Percentiles rank a stretch among this genome's conserved stretches.
Conservation (phyloP, 2,888 invertebrate genomes). For the Aphrophora alni region DNA sequence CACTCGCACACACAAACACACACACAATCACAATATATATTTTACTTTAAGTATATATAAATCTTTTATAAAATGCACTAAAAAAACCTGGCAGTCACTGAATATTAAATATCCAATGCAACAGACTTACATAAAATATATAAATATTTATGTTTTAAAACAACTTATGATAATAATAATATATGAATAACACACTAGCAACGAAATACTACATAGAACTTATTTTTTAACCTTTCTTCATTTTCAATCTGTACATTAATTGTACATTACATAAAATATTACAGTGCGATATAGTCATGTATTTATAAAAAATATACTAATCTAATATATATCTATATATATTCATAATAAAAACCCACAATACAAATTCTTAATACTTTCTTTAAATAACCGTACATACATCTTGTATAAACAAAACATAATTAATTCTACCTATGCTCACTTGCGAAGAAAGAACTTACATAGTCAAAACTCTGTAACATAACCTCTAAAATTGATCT, state of each 20-base stretch:
- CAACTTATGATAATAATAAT: slow-evolving; percentile 24
- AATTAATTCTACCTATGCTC: not conserved
- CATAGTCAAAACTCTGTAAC: no score
- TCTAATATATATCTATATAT: slow-evolving; percentile 13
- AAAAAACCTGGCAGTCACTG: slow-evolving; percentile 41
- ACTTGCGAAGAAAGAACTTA: not conserved
- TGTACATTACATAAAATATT: slow-evolving; percentile 37
- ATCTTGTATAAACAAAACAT: not conserved
- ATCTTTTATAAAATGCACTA: slow-evolving; percentile 37
- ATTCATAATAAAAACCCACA: not conserved
- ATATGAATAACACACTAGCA: not conserved
- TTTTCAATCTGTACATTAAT: slow-evolving; percentile 24
- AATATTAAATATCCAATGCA: slow-evolving; percentile 39
- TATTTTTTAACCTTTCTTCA: not conserved
- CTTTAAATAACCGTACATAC: not conserved
- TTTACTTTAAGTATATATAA: slow-evolving; percentile 13
- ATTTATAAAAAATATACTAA: slow-evolving; percentile 35
- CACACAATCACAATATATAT: slow-evolving; percentile 24
- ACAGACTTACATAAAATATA: slow-evolving; percentile 14
- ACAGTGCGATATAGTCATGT: slow-evolving; percentile 29
- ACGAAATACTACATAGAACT: not conserved
- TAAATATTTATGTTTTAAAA: slow-evolving; percentile 2
- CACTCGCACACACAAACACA: slow-evolving; percentile 18
- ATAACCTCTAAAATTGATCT: no score
- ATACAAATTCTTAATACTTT: slow-evolving; percentile 1